Conservation (phyloP, 2,113 vertebrate genomes). For the Sarotherodon lohbergeri region DNA sequence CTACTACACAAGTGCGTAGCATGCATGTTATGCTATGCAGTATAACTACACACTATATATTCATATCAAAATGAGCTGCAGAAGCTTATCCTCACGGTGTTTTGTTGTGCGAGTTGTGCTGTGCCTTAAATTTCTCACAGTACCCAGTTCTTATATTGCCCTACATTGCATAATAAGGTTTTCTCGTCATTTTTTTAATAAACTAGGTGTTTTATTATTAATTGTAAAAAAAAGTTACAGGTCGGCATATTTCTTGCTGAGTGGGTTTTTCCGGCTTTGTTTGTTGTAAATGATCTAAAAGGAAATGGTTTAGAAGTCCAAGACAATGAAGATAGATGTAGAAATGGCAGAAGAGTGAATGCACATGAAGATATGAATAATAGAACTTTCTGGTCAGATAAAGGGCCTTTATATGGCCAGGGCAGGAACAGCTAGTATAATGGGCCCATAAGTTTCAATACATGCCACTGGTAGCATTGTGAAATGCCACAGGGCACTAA, state of each 20-base stretch:
- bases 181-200: rapidly evolving
- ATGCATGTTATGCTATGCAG: neutral
- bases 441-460: neutral
- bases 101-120: neutral
- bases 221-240: neutral
- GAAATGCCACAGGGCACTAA: neutral
- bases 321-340: neutral
- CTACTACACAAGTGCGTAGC: neutral
- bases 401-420: neutral
- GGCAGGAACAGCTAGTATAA: neutral
- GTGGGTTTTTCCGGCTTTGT: neutral
- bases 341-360: neutral
- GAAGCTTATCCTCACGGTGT: neutral
- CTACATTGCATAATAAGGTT: neutral
- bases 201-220: neutral
- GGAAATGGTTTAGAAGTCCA: neutral
- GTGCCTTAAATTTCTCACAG: neutral
- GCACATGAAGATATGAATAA: neutral
- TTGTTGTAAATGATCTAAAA: neutral
- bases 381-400: rapidly evolving
- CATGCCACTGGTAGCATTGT: neutral
- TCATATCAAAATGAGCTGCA: neutral
- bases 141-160: neutral
- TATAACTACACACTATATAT: neutral
- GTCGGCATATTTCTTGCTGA: neutral